Evolutionary conservation across 2,888 invertebrate genomes (phyloP), one percentile per base, ranked within the genome.

Genomic region (Calliphora vomitoria): DNA sequence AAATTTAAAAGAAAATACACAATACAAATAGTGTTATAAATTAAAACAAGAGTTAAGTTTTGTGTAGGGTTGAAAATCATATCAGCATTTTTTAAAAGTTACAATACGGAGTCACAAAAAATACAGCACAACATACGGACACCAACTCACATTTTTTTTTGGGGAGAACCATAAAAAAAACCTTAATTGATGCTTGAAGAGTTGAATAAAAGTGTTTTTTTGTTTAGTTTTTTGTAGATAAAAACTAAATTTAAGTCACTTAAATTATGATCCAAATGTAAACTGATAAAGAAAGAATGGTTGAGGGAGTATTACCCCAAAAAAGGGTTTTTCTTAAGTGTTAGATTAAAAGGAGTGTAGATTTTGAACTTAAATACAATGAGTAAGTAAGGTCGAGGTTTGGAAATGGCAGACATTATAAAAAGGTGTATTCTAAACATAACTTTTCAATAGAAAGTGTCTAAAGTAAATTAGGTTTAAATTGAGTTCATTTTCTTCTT

Each of bases 11-110:
- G 25, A 10, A 62, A 60, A n/a, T 25, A 76, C 35, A 82, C 62
- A 85, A 81, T 76, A 38, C 58, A 47, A 82, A 76, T 72, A 72
- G 66, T 71, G 76, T 81, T 85, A 76, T 81, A 82, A 85, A 82
- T 72, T 82, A 72, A 82, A 64, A 72, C 31, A 38, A 58, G 47
- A 85, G 66, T 38, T 71, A 41, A 55, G 66, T 74, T 62, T 1
- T 55, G 20, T 38, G 38, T 15, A 75, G 69, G 62, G 35, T 62
- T 35, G 64, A 69, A 83, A 71, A 78, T 64, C 83, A 64, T 78
- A 83, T 78, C 78, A 83, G 76, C 50, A 41, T 62, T 75, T 76
- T 35, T 60, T 38, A 4, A 31, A 18, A 31, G 38, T 38, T 64
- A 50, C 10, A 47, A 76, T 62, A 13, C 50, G 31, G 50, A 72